These are phyloP conservation scores for Saturnia pavonia DNA, from an alignment of 2,888 invertebrate genomes.

Conservation along the genomic window DNA sequence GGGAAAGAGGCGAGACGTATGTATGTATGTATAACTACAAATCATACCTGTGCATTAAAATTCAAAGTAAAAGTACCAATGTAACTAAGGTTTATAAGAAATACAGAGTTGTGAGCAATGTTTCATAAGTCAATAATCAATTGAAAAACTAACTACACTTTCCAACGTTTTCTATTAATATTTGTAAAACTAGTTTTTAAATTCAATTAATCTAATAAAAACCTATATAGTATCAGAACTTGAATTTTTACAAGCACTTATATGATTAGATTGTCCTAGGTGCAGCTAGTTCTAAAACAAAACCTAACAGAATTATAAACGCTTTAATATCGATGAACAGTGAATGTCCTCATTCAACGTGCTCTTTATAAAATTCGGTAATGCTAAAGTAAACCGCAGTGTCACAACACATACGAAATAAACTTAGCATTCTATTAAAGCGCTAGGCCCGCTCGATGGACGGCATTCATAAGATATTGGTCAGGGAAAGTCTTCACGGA, in stretches of 20 bases:
- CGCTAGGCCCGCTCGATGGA: slow-evolving; percentile 31
- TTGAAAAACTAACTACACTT: slow-evolving; percentile 7
- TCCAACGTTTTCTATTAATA: slow-evolving; percentile 10
- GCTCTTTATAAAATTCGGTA: not conserved
- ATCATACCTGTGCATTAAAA: not conserved
- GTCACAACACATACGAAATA: slow-evolving; percentile 22
- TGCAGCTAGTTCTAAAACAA: not conserved
- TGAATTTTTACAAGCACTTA: not conserved
- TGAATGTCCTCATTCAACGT: not conserved
- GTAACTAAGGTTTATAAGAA: not conserved
- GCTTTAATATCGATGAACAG: not conserved
- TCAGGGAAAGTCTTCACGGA: slow-evolving; percentile 40
- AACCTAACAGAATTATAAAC: not conserved
- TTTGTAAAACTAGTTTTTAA: slow-evolving; percentile 3
- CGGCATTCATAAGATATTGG: slow-evolving; percentile 32
- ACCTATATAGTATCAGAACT: not conserved
- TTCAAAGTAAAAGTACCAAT: not conserved
- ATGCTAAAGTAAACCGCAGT: slow-evolving; percentile 6
- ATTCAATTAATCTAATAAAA: slow-evolving; percentile 1
- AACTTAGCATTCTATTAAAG: slow-evolving; percentile 46
- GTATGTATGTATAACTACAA: not conserved
- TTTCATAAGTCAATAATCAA: slow-evolving; percentile 1
- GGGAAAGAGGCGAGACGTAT: no score
- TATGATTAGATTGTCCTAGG: not conserved
- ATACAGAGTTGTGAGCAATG: not conserved